Percentiles rank a stretch among this genome's conserved stretches.
These are phyloP conservation scores for Actinia tenebrosa DNA, from an alignment of 64 coral and sea anemone genomes.

Conservation along the genomic window DNA sequence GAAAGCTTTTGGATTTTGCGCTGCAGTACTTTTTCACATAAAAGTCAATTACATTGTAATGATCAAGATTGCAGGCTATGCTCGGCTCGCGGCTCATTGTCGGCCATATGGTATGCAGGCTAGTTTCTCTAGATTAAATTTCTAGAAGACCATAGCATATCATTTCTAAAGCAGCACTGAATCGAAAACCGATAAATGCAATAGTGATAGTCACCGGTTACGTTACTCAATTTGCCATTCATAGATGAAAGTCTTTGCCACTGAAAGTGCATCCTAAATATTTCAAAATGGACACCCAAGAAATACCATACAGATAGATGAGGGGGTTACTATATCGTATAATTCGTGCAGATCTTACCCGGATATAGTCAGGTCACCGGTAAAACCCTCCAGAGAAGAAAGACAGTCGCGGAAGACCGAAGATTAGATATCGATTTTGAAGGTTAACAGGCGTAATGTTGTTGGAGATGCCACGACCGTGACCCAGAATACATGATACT, in stretches of 20 bases:
- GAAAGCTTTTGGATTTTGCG: no score
- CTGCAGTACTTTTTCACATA: no score
- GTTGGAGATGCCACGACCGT: not conserved
- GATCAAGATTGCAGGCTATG: no score
- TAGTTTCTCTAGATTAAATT: not conserved
- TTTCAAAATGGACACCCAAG: not conserved
- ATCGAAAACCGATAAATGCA: not conserved
- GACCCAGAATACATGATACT: not conserved
- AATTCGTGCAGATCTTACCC: not conserved
- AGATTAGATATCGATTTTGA: not conserved
- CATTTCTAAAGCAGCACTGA: not conserved
- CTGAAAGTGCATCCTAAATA: not conserved
- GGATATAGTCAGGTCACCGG: not conserved
- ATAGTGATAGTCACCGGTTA: not conserved
- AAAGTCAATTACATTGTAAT: no score
- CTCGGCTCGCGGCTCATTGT: not conserved
- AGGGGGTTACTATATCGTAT: not conserved
- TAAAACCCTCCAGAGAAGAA: not conserved
- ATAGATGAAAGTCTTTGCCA: not conserved
- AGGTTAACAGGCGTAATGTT: not conserved
- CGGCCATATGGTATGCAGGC: not conserved
- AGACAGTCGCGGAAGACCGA: not conserved
- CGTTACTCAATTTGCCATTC: not conserved
- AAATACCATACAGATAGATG: not conserved
- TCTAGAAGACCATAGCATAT: not conserved